Evolutionary conservation across 2,113 vertebrate genomes (phyloP).

Genomic region (Syngnathoides biaculeatus): DNA sequence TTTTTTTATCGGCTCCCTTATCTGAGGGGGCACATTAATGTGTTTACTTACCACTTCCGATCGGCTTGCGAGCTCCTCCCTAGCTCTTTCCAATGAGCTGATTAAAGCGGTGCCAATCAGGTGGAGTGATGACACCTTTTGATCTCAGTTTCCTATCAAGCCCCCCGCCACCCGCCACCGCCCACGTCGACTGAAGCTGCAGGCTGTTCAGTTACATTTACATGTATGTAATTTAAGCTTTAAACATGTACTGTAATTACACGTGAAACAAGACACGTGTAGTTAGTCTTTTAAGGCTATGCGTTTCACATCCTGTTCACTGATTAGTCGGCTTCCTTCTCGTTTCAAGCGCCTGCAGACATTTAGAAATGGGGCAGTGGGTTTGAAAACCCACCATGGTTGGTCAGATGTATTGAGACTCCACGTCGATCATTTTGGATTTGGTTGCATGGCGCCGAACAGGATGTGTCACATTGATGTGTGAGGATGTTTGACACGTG

Average conservation of each 20-base stretch:
- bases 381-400: constrained; percentile 10
- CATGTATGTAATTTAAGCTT: constrained; percentile 40
- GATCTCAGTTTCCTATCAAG: constrained; percentile 45
- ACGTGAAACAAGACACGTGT: constrained; percentile 27
- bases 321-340: constrained; percentile 47
- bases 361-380: constrained; percentile 34
- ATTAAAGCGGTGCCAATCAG: constrained; percentile 37
- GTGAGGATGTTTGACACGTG: constrained; percentile 52
- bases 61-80: constrained; percentile 12
- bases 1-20: constrained; percentile 24
- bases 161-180: constrained; percentile 9
- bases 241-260: constrained; percentile 39
- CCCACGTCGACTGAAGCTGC: not conserved
- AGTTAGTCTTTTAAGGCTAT: constrained; percentile 43
- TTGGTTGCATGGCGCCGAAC: constrained; percentile 33
- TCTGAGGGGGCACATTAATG: constrained; percentile 37
- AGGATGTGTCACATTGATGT: constrained; percentile 39
- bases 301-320: constrained; percentile 39
- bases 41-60: constrained; percentile 42
- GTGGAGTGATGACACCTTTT: constrained; percentile 43
- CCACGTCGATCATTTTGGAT: constrained; percentile 28
- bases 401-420: not conserved
- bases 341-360: constrained; percentile 10
- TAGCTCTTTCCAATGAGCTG: not conserved
- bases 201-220: constrained; percentile 32